These are phyloP conservation scores for Aurelia coerulea DNA, from an alignment of 30 jellyfish, hydroid and myxozoan species.

Conservation along the genomic window DNA sequence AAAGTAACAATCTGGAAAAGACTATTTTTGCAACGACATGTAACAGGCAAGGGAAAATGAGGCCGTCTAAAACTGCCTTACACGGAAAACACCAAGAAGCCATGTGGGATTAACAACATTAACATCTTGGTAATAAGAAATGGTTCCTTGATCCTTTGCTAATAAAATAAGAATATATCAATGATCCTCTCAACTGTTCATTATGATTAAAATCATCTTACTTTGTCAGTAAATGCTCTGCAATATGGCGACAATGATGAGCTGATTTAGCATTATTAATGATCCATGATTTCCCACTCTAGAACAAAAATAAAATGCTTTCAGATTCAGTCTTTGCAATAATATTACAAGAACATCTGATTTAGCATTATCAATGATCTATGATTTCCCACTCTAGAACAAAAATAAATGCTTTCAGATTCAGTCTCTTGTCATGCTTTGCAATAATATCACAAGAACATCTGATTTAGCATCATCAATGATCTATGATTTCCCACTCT, in stretches of 20 bases:
- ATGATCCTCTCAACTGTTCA: no score
- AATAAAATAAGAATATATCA: no score
- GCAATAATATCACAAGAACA: no score
- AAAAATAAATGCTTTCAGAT: neutral
- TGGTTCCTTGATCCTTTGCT: neutral
- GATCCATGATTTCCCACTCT: slow-evolving; percentile 98
- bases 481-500: slow-evolving; percentile 97
- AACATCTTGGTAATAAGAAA: neutral
- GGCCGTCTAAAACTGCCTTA: neutral
- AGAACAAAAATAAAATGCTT: neutral
- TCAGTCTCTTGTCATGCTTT: no score
- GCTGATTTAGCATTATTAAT: slow-evolving; percentile 86
- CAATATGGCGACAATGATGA: slow-evolving; percentile 82
- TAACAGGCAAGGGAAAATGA: neutral
- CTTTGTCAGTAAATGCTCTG: slow-evolving; percentile 75
- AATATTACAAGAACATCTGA: neutral
- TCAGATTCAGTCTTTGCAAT: no score
- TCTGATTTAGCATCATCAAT: slow-evolving; percentile 82
- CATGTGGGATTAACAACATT: neutral
- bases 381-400: slow-evolving; percentile 88
- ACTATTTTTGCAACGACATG: neutral
- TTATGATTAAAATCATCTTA: neutral
- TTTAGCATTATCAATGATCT: slow-evolving; percentile 89
- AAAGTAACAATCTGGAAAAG: neutral
- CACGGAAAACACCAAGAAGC: neutral